A percentile compares a stretch with the other conserved stretches of the same genome.
Conservation (phyloP, 2,888 invertebrate genomes). For the Apomyelois bistriatella region DNA sequence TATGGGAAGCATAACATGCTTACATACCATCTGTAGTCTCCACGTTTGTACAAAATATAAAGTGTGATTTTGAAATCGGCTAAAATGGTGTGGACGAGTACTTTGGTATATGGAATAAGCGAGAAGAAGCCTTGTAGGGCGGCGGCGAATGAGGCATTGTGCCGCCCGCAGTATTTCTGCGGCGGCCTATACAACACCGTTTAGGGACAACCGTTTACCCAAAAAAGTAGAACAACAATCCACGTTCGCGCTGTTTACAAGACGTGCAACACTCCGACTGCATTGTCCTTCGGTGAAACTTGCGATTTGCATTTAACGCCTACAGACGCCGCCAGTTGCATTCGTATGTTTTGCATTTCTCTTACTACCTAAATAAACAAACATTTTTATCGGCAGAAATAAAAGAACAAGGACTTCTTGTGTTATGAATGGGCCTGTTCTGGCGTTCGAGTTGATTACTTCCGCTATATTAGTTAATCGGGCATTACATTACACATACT, state of each 20-base stretch:
- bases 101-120: conserved; percentile 50
- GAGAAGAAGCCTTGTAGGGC: conserved; percentile 65
- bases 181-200: conserved; percentile 67
- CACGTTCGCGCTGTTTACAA: conserved; percentile 71
- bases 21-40: conserved; percentile 23
- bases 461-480: conserved; percentile 37
- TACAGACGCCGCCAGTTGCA: conserved; percentile 38
- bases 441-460: conserved; percentile 30
- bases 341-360: conserved; percentile 53
- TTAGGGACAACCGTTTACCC: conserved; percentile 72
- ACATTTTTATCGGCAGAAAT: conserved; percentile 20
- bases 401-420: conserved; percentile 29
- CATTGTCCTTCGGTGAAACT: conserved; percentile 72
- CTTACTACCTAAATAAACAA: conserved; percentile 31
- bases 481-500: conserved; percentile 38
- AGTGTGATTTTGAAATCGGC: conserved; percentile 43
- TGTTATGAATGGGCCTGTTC: conserved; percentile 30
- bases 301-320: conserved; percentile 71
- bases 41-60: conserved; percentile 40
- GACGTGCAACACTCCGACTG: conserved; percentile 65
- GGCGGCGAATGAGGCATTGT: conserved; percentile 65
- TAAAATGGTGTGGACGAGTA: conserved; percentile 41
- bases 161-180: conserved; percentile 64
- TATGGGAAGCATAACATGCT: conserved; percentile 28
- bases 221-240: conserved; percentile 77